These are phyloP conservation scores for Abramis brama DNA, from an alignment of 2,113 vertebrate genomes.

Conservation along the genomic window DNA sequence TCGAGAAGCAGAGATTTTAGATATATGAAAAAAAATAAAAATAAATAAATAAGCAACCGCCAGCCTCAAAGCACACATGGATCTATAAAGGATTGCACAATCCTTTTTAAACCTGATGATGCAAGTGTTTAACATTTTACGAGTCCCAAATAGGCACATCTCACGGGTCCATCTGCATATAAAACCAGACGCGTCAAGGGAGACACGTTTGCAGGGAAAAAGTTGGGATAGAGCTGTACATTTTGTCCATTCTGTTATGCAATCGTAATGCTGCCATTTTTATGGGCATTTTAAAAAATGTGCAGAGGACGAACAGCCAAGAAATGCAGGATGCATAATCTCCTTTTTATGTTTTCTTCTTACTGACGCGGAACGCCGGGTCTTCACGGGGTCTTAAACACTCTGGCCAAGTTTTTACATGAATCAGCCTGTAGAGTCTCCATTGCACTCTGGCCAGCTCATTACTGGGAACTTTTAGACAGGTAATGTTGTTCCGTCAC, in stretches of 20 bases:
- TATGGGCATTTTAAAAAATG: conserved; percentile 28
- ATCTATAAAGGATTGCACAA: conserved; percentile 22
- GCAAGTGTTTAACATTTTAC: conserved; percentile 46
- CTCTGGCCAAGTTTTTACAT: conserved; percentile 2
- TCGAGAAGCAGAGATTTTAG: neutral
- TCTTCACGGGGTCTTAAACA: conserved; percentile 20
- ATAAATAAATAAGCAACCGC: neutral
- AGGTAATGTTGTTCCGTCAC: neutral
- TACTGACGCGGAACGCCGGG: neutral
- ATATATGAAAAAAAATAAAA: neutral
- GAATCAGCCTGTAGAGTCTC: conserved; percentile 13
- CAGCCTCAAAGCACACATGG: conserved; percentile 26
- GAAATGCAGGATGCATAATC: conserved; percentile 26
- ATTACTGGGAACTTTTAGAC: conserved; percentile 16
- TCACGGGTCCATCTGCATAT: conserved; percentile 16
- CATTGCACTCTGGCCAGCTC: neutral
- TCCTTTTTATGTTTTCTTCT: conserved; percentile 20
- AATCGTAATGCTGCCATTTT: conserved; percentile 14
- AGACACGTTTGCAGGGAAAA: neutral
- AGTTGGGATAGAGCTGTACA: neutral
- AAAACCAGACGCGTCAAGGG: conserved; percentile 19
- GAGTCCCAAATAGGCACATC: conserved; percentile 42
- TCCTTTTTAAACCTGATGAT: conserved; percentile 48
- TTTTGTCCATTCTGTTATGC: conserved; percentile 25
- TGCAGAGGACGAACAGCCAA: neutral